Evolutionary conservation across 2,113 vertebrate species (phyloP).

Genomic region (Manacus vitellinus): DNA sequence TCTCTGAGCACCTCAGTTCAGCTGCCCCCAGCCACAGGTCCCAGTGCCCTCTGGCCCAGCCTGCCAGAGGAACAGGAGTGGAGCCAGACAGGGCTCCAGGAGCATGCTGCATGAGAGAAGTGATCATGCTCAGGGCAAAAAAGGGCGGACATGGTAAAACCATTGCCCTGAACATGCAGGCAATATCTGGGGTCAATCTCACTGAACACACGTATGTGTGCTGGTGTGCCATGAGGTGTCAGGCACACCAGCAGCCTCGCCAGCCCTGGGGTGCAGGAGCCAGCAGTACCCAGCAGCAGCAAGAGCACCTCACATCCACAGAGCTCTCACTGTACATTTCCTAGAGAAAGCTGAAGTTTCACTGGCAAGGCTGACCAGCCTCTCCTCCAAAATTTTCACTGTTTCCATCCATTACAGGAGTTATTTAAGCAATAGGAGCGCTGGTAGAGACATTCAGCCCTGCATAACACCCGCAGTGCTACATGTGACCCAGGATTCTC

Average conservation of each 20-base stretch:
- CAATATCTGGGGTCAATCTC: background rate
- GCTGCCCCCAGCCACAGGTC: background rate
- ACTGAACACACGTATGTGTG: rapidly evolving
- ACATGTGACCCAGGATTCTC: rapidly evolving
- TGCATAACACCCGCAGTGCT: background rate
- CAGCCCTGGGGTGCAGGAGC: background rate
- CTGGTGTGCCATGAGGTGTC: background rate
- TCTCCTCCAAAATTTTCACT: background rate
- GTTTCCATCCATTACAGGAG: background rate
- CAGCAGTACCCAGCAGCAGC: background rate
- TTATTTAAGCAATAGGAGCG: background rate
- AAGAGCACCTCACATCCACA: background rate
- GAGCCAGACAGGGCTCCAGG: rapidly evolving
- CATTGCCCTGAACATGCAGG: rapidly evolving
- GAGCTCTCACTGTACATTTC: background rate
- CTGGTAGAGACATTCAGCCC: background rate
- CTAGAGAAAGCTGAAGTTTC: background rate
- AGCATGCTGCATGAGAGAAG: background rate
- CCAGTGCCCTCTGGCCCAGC: background rate
- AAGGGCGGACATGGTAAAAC: background rate
- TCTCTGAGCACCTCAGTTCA: background rate
- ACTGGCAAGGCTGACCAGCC: background rate
- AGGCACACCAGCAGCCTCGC: rapidly evolving
- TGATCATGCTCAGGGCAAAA: background rate
- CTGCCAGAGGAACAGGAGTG: background rate